Evolutionary conservation across 2,888 invertebrate species (phyloP).

Genomic region (Cephus rjabovi): DNA sequence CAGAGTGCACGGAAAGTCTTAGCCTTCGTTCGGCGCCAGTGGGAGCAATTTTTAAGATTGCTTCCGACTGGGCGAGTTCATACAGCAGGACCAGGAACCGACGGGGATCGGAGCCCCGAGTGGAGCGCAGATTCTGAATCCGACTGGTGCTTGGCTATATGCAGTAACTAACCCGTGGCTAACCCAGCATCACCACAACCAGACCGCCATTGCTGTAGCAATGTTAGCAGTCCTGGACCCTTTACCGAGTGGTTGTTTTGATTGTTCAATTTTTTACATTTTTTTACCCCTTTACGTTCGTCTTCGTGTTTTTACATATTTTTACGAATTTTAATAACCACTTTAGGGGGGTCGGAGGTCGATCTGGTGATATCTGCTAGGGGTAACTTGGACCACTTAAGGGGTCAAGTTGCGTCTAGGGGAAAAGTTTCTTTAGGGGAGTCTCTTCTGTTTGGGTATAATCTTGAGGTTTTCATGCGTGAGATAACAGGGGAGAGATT

Average conservation of each 20-base stretch:
- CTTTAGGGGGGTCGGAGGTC: not conserved
- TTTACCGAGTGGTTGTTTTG: not conserved
- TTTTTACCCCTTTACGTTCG: not conserved
- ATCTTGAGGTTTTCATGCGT: not conserved
- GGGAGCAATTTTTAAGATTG: constrained; percentile 58
- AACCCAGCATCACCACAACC: not conserved
- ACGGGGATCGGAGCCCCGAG: not conserved
- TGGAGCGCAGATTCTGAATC: not conserved
- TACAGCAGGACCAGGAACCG: not conserved
- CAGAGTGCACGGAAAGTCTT: constrained; percentile 19
- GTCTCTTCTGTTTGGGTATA: not conserved
- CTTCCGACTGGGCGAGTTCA: constrained; percentile 33
- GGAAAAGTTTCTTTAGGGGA: not conserved
- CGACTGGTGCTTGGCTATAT: not conserved
- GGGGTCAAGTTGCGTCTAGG: not conserved
- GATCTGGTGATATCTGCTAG: not conserved
- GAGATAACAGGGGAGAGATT: not conserved
- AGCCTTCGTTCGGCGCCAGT: constrained; percentile 16
- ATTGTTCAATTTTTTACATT: not conserved
- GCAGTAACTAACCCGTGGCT: not conserved
- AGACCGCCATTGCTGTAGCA: not conserved
- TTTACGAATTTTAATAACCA: not conserved
- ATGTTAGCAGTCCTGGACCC: not conserved
- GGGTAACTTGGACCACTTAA: not conserved
- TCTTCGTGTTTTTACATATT: not conserved